These are phyloP conservation scores for Troides helena DNA, from an alignment of 2,888 invertebrate species.

Conservation along the genomic window DNA sequence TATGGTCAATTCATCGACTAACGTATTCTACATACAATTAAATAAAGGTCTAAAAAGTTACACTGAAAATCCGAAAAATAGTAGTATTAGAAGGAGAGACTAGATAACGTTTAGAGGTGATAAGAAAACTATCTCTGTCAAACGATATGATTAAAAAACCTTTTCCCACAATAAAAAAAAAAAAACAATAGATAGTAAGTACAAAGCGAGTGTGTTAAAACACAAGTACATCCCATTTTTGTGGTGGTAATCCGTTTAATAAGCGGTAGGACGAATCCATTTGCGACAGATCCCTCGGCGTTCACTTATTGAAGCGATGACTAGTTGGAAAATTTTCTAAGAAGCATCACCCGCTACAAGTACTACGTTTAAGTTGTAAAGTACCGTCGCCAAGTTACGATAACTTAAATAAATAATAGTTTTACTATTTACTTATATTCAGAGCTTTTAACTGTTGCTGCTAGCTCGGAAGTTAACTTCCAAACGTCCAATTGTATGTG, in stretches of 20 bases:
- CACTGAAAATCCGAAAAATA: too few species aligned
- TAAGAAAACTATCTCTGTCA: too few species aligned
- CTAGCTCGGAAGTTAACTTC: too few species aligned
- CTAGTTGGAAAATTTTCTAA: slow-evolving; percentile 5
- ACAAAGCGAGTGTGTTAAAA: background rate
- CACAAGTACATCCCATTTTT: background rate
- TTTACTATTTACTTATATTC: background rate
- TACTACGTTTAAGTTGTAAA: background rate
- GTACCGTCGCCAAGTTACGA: background rate
- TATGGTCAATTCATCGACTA: too few species aligned
- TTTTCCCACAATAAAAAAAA: background rate
- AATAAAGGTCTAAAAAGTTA: too few species aligned
- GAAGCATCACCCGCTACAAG: slow-evolving; percentile 10
- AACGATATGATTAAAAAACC: background rate
- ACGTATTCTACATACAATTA: too few species aligned
- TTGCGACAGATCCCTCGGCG: slow-evolving; percentile 19
- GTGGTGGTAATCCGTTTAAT: slow-evolving; percentile 15
- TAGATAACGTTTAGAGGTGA: too few species aligned
- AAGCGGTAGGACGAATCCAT: slow-evolving; percentile 20
- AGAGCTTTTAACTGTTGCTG: too few species aligned
- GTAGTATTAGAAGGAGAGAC: too few species aligned
- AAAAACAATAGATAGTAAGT: background rate
- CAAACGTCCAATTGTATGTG: too few species aligned
- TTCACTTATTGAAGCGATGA: slow-evolving; percentile 13
- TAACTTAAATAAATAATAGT: background rate